Evolutionary conservation across 2,797 vertebrate genomes (phyloP).

Genomic region (Bryconaethiops microstoma): DNA sequence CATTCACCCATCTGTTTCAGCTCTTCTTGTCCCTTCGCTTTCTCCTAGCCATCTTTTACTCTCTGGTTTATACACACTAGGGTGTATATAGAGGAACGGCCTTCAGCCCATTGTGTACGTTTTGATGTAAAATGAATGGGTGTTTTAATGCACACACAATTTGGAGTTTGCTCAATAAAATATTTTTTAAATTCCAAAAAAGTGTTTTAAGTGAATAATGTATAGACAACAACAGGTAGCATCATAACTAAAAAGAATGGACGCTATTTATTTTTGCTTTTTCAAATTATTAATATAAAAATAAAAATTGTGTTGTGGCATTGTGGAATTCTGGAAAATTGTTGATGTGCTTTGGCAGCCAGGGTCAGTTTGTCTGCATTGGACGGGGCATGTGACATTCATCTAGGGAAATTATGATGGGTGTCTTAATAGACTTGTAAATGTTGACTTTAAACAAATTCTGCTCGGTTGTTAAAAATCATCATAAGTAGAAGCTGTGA

Average conservation of each 20-base stretch:
- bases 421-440: no score
- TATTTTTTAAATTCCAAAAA: not conserved
- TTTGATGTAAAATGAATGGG: not conserved
- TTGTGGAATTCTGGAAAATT: not conserved
- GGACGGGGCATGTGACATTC: not conserved
- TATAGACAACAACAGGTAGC: not conserved
- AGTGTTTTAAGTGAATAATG: not conserved
- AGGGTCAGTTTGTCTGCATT: not conserved
- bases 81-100: not conserved
- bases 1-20: constrained; percentile 23
- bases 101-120: not conserved
- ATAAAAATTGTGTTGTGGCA: not conserved
- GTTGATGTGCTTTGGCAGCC: not conserved
- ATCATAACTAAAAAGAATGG: not conserved
- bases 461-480: not conserved
- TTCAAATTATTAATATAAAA: not conserved
- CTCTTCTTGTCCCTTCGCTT: not conserved
- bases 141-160: not conserved
- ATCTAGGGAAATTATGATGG: not conserved
- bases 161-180: not conserved
- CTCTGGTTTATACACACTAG: constrained; percentile 6
- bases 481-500: not conserved
- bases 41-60: constrained; percentile 22
- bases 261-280: not conserved
- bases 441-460: no score